Base-by-base conservation (phyloP, 2,888 invertebrate species). In the Neoscelio sp. region DNA sequence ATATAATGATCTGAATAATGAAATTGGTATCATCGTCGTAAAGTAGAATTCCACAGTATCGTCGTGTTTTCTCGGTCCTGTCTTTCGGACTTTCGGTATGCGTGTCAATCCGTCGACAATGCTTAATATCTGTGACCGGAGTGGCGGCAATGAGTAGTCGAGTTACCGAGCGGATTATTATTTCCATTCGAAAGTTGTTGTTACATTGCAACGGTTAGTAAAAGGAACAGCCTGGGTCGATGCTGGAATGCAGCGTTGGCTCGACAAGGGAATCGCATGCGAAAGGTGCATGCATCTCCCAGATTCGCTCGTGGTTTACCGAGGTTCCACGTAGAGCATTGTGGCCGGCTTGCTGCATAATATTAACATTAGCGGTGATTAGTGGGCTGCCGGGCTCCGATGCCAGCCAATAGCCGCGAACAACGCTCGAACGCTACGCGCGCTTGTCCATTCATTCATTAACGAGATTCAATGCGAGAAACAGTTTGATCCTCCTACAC, bases 341-440 rank as follows among this genome's bases (percentile, higher is more conserved):
- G 88, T 88, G 85, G 85, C 83, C 79, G 84, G 17, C n/a, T n/a
- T n/a, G n/a, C 86, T 86, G 89, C 87, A 89, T 89, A 89, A 89
- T 89, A 89, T 89, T 89, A 89, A 87, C 88, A 89, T 89, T 89
- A 89, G 85, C 79, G 85, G 86, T 89, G 89, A 89, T 89, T 89
- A 89, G 88, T 89, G 87, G 85, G 86, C 85, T 86, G 85, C 85
- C 77, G 84, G 83, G 81, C 83, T 76, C 80, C 80, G 80, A 83
- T 82, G 82, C 82, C 75, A 80, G 75, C 83, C 86, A 83, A 86
- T 85, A 86, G 77, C 82, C 80, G 50, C 18, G 68, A 71, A 81
- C 80, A 79, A 82, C 83, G 80, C 80, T 84, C n/a, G n/a, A n/a
- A 81, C 82, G 82, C 84, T 82, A 82, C 82, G 81, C 82, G 83